Conservation (phyloP, 2,888 invertebrate genomes). For the Dicyrtomina minuta region DNA sequence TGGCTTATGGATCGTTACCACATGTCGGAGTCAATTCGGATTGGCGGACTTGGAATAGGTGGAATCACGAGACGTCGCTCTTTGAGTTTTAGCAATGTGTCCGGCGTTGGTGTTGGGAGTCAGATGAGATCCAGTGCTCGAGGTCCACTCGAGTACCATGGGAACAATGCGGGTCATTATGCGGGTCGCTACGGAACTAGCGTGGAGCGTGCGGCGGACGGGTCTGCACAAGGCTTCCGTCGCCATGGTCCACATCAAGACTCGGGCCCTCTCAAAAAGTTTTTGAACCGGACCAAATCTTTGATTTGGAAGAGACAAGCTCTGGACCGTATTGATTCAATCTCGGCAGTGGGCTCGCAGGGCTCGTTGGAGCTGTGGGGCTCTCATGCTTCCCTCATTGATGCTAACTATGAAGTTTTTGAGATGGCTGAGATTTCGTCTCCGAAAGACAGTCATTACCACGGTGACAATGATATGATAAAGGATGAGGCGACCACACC, state of each 20-base stretch:
- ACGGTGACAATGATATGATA: conserved; percentile 38
- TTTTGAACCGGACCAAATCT: conserved; percentile 48
- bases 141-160: background rate
- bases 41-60: conserved; percentile 37
- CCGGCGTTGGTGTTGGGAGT: conserved; percentile 19
- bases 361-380: conserved; percentile 46
- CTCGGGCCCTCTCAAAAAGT: conserved; percentile 45
- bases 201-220: no score
- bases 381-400: conserved; percentile 48
- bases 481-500: conserved; percentile 4
- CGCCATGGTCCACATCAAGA: conserved; percentile 23
- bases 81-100: conserved; percentile 39
- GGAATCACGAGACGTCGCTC: conserved; percentile 27
- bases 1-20: conserved; percentile 52
- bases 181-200: no score
- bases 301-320: conserved; percentile 45
- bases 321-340: conserved; percentile 23
- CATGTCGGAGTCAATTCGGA: conserved; percentile 46
- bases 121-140: conserved; percentile 11
- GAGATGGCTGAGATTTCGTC: conserved; percentile 41
- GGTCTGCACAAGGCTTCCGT: no score
- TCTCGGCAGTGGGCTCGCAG: conserved; percentile 25
- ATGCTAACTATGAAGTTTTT: conserved; percentile 36
- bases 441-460: conserved; percentile 21
- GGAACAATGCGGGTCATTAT: conserved; percentile 4